Evolutionary conservation across 2,797 vertebrate genomes (phyloP).

Genomic region (Galagoides demidoff): DNA sequence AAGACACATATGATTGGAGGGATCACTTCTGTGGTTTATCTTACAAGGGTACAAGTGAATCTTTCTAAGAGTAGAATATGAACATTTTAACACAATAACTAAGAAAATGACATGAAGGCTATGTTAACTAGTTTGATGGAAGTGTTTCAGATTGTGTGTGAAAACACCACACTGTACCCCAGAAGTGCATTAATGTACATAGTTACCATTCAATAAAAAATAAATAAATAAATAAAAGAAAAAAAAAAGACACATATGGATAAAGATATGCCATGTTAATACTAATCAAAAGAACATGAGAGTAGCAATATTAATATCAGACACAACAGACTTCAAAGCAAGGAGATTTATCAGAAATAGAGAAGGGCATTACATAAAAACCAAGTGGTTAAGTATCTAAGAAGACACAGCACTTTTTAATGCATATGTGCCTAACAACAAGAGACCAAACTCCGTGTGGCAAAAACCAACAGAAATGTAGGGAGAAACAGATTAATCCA

Average conservation of each 20-base stretch:
- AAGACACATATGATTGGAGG: not conserved
- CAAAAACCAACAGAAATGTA: not conserved
- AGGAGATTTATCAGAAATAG: not conserved
- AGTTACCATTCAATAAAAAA: too few relatives aligned
- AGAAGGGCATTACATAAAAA: not conserved
- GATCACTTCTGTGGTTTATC: too few relatives aligned
- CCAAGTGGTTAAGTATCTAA: not conserved
- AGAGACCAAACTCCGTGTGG: not conserved
- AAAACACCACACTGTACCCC: too few relatives aligned
- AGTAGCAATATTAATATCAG: not conserved
- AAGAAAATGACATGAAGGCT: too few relatives aligned
- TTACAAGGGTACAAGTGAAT: too few relatives aligned
- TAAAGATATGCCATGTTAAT: not conserved
- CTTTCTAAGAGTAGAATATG: too few relatives aligned
- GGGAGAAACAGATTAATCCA: not conserved
- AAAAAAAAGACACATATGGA: not conserved
- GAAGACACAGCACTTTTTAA: not conserved
- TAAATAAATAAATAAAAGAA: too few relatives aligned
- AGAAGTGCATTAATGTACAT: too few relatives aligned
- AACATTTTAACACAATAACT: too few relatives aligned
- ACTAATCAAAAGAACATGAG: not conserved
- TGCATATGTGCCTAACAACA: not conserved
- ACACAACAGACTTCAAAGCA: not conserved
- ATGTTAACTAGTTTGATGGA: too few relatives aligned
- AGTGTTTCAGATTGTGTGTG: too few relatives aligned